Conservation (phyloP, 2,797 vertebrate genomes). For the Enteromius trimaculatus region DNA sequence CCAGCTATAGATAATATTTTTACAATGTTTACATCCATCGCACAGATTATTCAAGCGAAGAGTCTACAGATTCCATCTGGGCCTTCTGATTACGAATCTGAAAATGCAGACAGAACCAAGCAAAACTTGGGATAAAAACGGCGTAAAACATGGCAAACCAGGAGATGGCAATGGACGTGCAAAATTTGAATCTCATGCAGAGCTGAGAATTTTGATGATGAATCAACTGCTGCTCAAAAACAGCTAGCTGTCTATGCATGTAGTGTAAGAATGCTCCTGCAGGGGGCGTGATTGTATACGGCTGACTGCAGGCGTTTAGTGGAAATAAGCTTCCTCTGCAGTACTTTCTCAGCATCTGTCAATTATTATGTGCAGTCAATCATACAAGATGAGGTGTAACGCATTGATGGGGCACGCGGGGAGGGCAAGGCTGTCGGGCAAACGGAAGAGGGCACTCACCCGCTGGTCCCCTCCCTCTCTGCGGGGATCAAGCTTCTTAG, state of each 20-base stretch:
- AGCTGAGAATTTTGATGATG: not conserved
- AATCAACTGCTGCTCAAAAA: not conserved
- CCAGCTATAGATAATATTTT: not conserved
- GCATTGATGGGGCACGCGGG: slow-evolving; percentile 41
- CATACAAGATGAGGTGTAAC: slow-evolving; percentile 46
- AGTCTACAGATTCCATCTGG: slow-evolving; percentile 21
- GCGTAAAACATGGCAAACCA: not conserved
- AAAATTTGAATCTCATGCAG: slow-evolving; percentile 25
- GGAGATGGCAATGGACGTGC: not conserved
- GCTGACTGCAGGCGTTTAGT: slow-evolving; percentile 9
- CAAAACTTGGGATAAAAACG: not conserved
- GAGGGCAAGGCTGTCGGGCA: slow-evolving; percentile 22
- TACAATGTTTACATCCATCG: not conserved
- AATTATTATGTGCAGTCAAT: slow-evolving; percentile 31
- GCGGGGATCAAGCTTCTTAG: slow-evolving; percentile 97
- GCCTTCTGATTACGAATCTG: slow-evolving; percentile 1
- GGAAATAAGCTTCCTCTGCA: slow-evolving; percentile 1
- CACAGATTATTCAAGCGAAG: not conserved
- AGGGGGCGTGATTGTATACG: slow-evolving; percentile 4
- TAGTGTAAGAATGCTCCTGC: slow-evolving; percentile 27
- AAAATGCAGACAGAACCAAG: slow-evolving; percentile 13
- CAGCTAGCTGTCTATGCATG: not conserved
- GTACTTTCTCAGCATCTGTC: not conserved
- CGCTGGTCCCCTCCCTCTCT: slow-evolving; percentile 95
- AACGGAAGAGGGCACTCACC: slow-evolving; percentile 80